Base-by-base conservation (phyloP, 2,888 invertebrate genomes). In the Crossocerus cetratus region DNA sequence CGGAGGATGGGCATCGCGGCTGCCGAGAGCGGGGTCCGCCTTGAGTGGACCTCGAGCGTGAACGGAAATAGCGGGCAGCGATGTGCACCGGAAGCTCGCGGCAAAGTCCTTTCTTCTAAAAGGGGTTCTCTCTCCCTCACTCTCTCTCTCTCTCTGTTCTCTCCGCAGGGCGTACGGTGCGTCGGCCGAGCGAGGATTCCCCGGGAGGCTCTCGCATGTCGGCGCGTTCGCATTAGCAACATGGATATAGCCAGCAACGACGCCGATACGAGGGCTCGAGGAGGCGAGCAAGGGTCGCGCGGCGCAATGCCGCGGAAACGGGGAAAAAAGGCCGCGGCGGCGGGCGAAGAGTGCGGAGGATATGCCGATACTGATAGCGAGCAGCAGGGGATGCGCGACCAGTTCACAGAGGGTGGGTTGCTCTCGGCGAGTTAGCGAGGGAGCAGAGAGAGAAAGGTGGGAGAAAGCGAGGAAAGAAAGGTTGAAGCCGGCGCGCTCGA, bases 41-140 rank as follows among this genome's bases (percentile, higher is more conserved):
- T 62, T 66, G 49, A 65, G 42, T 54, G 55, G 56, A 72, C 43
- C 55, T 62, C 54, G 63, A 76, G 81, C 75, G 79, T 77, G 74
- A 82, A 79, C 80, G 80, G 82, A 82, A 81, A 75, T 81, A 72
- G 76, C 72, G 32, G 32, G 32, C 81, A 81, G 81, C 79, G 82
- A 74, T 74, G 81, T 75, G 79, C 75, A 79, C 77, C 81, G 81
- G 81, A 81, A 81, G 67, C 72, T 67, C 56, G 21, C 70, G 43
- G 54, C 59, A 53, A 49, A 59, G 53, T 23, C 53, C 16, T 32
- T 49, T 49, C 49, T 49, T 49, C 8, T 49, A 16, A 16, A 14
- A 49, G 49, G 16, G 49, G 16, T 4, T 49, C 59, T 56, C 20
- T 11, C 3, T 11, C 32, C 16, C 53, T 32, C 8, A 8, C 32